phyloP scores from a whole-genome alignment of 2,113 vertebrate species.

The Halcyon malimbica region DNA sequence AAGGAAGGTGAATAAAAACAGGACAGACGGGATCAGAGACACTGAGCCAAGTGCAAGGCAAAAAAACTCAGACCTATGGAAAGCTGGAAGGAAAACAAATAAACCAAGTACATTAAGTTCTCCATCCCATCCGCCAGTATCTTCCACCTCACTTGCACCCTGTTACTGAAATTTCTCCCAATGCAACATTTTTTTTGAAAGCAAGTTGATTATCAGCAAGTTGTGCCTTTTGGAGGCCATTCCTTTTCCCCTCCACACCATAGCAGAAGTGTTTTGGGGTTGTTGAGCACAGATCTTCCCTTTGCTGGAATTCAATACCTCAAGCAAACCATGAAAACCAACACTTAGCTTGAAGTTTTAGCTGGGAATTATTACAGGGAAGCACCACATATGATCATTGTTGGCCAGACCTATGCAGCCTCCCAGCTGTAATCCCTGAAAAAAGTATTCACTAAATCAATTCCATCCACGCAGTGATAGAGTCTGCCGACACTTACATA shows the following conservation, averaged over 20 bases:
- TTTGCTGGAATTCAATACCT: background rate
- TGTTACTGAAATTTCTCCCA: background rate
- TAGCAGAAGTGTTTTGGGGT: background rate
- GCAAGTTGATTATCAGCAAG: background rate
- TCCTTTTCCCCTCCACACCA: background rate
- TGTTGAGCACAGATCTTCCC: background rate
- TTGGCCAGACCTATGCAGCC: background rate
- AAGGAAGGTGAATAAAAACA: constrained; percentile 37
- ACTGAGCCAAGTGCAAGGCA: constrained; percentile 12
- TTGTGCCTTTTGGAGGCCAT: background rate
- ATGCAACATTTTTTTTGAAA: background rate
- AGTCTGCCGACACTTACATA: background rate
- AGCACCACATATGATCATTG: background rate
- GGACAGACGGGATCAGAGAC: constrained; percentile 48
- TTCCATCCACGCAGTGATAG: background rate
- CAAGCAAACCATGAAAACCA: background rate
- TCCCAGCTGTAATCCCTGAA: background rate
- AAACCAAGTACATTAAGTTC: background rate
- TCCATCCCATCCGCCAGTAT: background rate
- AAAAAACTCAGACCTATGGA: background rate
- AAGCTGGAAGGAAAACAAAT: constrained; percentile 43
- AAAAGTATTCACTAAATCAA: background rate
- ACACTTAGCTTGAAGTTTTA: background rate
- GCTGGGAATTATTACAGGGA: background rate
- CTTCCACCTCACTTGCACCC: background rate